phyloP scores from a whole-genome alignment of 2,888 invertebrate genomes.

The Hermodice carunculata region DNA sequence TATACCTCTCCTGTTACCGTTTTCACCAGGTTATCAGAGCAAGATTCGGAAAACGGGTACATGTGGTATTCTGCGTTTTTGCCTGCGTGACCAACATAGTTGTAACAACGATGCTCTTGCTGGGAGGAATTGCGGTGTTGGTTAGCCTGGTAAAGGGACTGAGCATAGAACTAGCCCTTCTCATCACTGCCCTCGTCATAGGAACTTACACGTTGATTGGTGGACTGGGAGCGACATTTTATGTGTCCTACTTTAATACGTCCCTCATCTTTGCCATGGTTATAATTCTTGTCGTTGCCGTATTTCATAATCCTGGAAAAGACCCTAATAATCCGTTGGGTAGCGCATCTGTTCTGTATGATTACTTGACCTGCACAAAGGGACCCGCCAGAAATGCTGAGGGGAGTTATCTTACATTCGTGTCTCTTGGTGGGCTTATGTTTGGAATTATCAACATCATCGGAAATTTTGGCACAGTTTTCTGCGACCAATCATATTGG shows the following conservation, averaged over 20 bases:
- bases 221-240: constrained; percentile 68
- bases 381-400: constrained; percentile 62
- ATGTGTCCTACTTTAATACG: constrained; percentile 70
- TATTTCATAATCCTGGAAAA: constrained; percentile 49
- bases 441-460: constrained; percentile 67
- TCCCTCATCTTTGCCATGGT: constrained; percentile 62
- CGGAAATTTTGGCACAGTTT: constrained; percentile 67
- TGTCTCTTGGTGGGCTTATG: constrained; percentile 64
- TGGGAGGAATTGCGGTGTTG: constrained; percentile 59
- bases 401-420: constrained; percentile 63
- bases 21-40: constrained; percentile 67
- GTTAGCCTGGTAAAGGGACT: constrained; percentile 57
- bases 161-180: constrained; percentile 61
- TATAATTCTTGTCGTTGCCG: constrained; percentile 61
- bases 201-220: constrained; percentile 66
- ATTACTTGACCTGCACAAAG: constrained; percentile 55
- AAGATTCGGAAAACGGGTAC: constrained; percentile 63
- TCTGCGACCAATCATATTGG: constrained; percentile 67
- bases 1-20: too few species aligned
- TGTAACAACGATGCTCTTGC: constrained; percentile 68
- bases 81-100: constrained; percentile 67
- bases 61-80: constrained; percentile 64
- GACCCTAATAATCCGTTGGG: constrained; percentile 38
- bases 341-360: constrained; percentile 48
- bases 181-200: constrained; percentile 59